Evolutionary conservation across 2,888 invertebrate species (phyloP).

Genomic region (Bedellia somnulentella): DNA sequence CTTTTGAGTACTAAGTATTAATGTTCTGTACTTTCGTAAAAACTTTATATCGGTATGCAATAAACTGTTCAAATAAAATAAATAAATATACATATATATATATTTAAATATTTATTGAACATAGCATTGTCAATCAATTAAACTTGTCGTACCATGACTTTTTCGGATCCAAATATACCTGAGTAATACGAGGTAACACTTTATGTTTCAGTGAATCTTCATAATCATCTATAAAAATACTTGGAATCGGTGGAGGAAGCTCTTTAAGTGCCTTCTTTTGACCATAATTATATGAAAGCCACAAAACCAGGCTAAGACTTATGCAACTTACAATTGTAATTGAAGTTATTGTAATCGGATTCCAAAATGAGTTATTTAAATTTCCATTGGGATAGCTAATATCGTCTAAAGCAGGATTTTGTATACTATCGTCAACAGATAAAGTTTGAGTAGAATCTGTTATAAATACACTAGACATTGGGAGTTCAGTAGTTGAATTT

Average conservation of each 20-base stretch:
- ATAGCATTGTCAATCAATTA: too few relatives aligned
- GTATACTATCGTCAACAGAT: neutral
- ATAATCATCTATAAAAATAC: neutral
- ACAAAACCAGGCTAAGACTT: neutral
- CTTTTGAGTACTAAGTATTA: too few relatives aligned
- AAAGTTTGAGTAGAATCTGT: neutral
- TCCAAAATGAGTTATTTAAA: neutral
- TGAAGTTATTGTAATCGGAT: slow-evolving; percentile 1
- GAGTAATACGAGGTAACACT: neutral
- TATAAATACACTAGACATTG: too few relatives aligned
- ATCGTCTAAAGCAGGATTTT: neutral
- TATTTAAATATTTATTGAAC: too few relatives aligned
- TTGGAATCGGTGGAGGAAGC: neutral
- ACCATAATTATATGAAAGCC: neutral
- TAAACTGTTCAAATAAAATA: too few relatives aligned
- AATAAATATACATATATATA: too few relatives aligned
- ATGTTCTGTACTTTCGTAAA: too few relatives aligned
- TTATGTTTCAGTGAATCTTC: neutral
- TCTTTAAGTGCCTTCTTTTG: neutral
- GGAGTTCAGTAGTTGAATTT: too few relatives aligned
- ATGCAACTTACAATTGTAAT: neutral
- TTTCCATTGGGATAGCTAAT: too few relatives aligned
- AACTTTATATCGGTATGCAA: too few relatives aligned
- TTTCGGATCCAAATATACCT: too few relatives aligned
- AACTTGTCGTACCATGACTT: too few relatives aligned